Base-by-base conservation (phyloP, 2,797 vertebrate genomes). In the Taeniopygia guttata region DNA sequence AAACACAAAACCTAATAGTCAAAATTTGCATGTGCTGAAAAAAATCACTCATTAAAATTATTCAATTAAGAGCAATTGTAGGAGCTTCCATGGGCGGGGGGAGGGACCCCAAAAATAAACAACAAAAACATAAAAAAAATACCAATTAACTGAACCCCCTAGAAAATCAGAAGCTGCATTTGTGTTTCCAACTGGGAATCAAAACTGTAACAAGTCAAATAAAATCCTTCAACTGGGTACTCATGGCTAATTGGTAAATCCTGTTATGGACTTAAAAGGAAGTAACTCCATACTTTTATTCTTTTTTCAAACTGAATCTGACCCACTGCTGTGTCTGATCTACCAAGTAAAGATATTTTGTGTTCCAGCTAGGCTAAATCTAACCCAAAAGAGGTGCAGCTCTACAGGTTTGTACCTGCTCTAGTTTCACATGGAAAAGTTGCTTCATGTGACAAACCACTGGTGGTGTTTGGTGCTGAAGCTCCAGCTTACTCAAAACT, bases 401-500 rank as follows among this genome's bases (percentile, higher is more conserved):
- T 32, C 42, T n/a, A 14, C 20, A 16, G 13, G 42, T 36, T 10
- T 32, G 34, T 38, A 23, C 26, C 25, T 22, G 26, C 16, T 20
- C 3, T 4, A 2, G 22, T 2, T 7, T 5, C 18, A 40, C 9
- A 8, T 0, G 5, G 16, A 36, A 0, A 87, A 70, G 32, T 4
- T 46, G 14, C 2, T 78, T 48, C 55, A 54, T 1, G 0, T 5
- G 49, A 27, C 1, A 1, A 84, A 49, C 22, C 8, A 15, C 0
- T 0, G 29, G 38, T 12, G 64, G n/a, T 1, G 32, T n/a, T 36
- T 45, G 52, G 21, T 62, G 43, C 77, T 43, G 19, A 5, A 74
- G 34, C n/a, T 66, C 23, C 20, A 74, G n/a, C 18, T 58, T 13
- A 26, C 8, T 34, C 26, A 45, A 52, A 80, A 45, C 16, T 25